These are phyloP conservation scores for Caenorhabditis remanei DNA, from an alignment of 1,140 invertebrate species.

Conservation along the genomic window DNA sequence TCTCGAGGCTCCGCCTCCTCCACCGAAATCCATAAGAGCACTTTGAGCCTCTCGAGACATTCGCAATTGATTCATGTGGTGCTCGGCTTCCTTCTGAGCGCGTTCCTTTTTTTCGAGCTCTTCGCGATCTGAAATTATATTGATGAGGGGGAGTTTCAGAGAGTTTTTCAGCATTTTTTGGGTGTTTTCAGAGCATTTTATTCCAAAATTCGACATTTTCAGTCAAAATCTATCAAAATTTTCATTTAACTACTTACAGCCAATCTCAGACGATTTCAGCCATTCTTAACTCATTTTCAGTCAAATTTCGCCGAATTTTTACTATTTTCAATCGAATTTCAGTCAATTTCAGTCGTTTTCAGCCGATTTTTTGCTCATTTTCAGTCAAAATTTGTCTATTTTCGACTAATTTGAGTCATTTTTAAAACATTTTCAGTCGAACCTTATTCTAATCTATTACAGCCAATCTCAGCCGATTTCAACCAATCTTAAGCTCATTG, in stretches of 20 bases:
- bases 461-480: no score
- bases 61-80: slow-evolving; percentile 1
- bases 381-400: background rate
- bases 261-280: background rate
- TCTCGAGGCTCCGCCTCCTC: background rate
- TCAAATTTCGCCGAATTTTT: background rate
- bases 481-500: no score
- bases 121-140: slow-evolving; percentile 25
- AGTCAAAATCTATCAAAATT: no score
- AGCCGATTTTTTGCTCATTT: background rate
- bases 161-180: background rate
- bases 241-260: background rate
- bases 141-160: background rate
- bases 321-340: background rate
- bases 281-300: background rate
- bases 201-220: no score
- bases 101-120: slow-evolving; percentile 23
- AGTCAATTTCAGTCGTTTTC: background rate
- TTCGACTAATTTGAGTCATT: background rate
- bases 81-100: slow-evolving; percentile 19
- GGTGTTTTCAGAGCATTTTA: no score
- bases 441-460: no score
- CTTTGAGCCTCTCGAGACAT: slow-evolving; percentile 25
- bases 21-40: slow-evolving; percentile 38
- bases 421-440: background rate